These are phyloP conservation scores for Scolopax mira DNA, from an alignment of 2,113 vertebrate genomes.

Conservation along the genomic window DNA sequence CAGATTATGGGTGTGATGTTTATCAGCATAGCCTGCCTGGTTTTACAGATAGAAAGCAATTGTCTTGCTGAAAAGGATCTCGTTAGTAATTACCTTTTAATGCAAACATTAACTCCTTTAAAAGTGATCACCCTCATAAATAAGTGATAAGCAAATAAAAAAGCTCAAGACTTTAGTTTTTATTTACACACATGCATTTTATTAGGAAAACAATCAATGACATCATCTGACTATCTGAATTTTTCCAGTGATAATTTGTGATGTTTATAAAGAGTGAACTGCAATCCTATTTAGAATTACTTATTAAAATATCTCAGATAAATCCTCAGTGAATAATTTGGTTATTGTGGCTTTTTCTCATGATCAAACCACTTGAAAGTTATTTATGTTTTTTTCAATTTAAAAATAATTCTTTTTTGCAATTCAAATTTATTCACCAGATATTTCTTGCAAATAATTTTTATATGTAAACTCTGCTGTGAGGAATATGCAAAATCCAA, in stretches of 20 bases:
- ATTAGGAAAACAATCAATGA: neutral
- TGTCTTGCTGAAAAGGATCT: neutral
- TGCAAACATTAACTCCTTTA: neutral
- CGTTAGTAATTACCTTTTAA: neutral
- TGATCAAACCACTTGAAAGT: neutral
- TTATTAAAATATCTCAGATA: neutral
- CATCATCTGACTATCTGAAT: neutral
- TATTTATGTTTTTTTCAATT: neutral
- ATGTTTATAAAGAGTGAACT: neutral
- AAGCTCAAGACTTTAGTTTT: neutral
- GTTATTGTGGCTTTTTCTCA: neutral
- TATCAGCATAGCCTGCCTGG: neutral
- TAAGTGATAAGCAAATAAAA: neutral
- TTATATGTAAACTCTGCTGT: neutral
- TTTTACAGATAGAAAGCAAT: neutral
- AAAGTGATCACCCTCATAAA: neutral
- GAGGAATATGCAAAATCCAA: neutral
- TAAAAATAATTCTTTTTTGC: neutral
- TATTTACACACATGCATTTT: neutral
- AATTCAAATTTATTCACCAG: slow-evolving; percentile 1
- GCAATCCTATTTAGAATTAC: neutral
- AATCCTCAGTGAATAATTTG: neutral
- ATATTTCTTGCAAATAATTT: neutral
- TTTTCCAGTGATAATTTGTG: neutral
- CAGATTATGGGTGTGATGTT: slow-evolving; percentile 10